Evolutionary conservation across 2,888 invertebrate genomes (phyloP), one percentile per base, ranked within the genome.

Genomic region (Danaus chrysippus): DNA sequence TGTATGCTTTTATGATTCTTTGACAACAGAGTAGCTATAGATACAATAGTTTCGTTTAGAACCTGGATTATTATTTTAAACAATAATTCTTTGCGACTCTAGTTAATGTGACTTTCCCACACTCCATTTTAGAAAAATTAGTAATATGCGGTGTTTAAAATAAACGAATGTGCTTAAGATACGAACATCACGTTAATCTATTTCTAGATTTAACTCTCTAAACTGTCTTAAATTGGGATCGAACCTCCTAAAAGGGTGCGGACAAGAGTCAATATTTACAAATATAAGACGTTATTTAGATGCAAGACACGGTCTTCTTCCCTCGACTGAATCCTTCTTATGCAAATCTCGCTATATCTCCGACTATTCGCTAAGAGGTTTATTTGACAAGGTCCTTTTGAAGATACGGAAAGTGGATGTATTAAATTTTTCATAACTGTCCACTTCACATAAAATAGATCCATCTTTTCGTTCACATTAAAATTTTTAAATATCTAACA

Each of bases 261-360:
- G 83, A 77, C 76, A 78, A 81, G 78, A 84, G 89, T 86, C 86
- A 90, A 91, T 91, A 88, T 91, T 90, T 87, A 87, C 86, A 84
- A 86, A 87, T 84, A 87, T 89, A 90, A 89, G 86, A 84, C 86
- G 86, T 82, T 87, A 89, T 90, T 89, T 87, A 86, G 86, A 90
- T 89, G 88, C 89, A 76, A 81, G 84, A 86, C 89, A 88, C 87
- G 89, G 85, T 83, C 84, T 78, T 75, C 79, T 77, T 77, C 77
- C 80, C 75, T 76, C 65, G 79, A 79, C 76, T 78, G 73, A 78
- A 76, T 78, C 78, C 77, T 76, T 76, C 82, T 85, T 86, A 87
- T 87, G 87, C 85, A 87, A 87, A 88, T 88, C 77, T 73, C 65
- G 71, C 76, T 77, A 81, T 86, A 87, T 86, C 84, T 83, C 76